A percentile compares a stretch with the other conserved stretches of the same genome.
phyloP scores from a whole-genome alignment of 2,888 invertebrate species.

The Cancer borealis region DNA sequence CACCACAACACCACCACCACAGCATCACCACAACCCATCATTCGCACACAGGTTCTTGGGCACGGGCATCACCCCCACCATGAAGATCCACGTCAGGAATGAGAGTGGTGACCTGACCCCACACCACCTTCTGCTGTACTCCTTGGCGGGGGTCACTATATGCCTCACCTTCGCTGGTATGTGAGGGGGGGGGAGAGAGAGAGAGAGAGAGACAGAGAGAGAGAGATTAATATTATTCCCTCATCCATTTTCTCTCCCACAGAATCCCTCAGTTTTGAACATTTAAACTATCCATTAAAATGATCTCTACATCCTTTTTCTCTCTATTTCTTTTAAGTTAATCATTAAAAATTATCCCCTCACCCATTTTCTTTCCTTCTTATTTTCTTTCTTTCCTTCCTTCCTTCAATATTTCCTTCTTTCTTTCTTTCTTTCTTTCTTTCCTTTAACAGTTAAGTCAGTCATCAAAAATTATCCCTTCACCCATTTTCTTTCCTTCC shows the following conservation, averaged over 20 bases:
- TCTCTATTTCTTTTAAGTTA: no score
- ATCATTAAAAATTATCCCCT: no score
- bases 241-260: no score
- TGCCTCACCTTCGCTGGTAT: conserved; percentile 91
- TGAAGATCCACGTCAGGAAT: conserved; percentile 54
- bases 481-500: conserved; percentile 39
- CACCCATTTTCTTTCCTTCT: no score
- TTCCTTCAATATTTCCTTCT: no score
- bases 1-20: not conserved
- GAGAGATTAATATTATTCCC: no score
- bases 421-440: no score
- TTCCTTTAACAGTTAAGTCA: not conserved
- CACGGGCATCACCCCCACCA: conserved; percentile 61
- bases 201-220: not conserved
- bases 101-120: conserved; percentile 53
- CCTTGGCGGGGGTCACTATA: conserved; percentile 91
- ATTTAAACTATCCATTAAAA: no score
- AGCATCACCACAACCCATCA: not conserved
- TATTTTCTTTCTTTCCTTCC: no score
- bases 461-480: not conserved
- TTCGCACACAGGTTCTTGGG: conserved; percentile 65
- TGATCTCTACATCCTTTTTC: no score
- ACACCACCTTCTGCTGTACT: conserved; percentile 88
- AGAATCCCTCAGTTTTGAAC: no score
- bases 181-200: not conserved